Conservation (phyloP, 2,113 vertebrate species). For the Aegypius monachus region DNA sequence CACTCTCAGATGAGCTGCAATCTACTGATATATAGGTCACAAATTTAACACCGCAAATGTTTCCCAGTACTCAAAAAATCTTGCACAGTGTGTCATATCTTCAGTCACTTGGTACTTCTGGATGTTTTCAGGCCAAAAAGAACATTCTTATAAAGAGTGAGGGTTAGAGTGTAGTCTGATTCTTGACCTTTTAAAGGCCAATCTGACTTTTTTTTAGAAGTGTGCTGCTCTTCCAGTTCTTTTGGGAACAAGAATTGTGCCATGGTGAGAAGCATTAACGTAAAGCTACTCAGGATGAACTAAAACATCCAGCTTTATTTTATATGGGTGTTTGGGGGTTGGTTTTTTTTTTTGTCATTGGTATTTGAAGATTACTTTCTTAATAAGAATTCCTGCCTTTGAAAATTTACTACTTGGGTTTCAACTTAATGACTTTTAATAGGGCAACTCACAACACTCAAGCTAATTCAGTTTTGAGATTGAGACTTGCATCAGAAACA, state of each 20-base stretch:
- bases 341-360: neutral
- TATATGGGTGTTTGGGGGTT: accelerated
- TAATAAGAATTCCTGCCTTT: neutral
- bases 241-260: neutral
- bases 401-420: neutral
- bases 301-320: neutral
- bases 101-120: neutral
- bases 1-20: neutral
- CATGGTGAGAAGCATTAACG: neutral
- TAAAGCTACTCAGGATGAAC: neutral
- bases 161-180: neutral
- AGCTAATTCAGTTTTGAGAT: neutral
- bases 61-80: neutral
- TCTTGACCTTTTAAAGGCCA: neutral
- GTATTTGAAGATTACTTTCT: neutral
- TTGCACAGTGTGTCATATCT: neutral
- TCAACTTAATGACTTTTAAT: neutral
- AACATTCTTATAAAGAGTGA: neutral
- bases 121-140: neutral
- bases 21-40: neutral
- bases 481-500: neutral
- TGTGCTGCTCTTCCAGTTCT: neutral
- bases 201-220: neutral
- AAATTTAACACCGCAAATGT: neutral
- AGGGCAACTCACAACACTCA: neutral